These are phyloP conservation scores for Paedocypris micromegethes DNA, from an alignment of 2,797 vertebrate species.

Conservation along the genomic window DNA sequence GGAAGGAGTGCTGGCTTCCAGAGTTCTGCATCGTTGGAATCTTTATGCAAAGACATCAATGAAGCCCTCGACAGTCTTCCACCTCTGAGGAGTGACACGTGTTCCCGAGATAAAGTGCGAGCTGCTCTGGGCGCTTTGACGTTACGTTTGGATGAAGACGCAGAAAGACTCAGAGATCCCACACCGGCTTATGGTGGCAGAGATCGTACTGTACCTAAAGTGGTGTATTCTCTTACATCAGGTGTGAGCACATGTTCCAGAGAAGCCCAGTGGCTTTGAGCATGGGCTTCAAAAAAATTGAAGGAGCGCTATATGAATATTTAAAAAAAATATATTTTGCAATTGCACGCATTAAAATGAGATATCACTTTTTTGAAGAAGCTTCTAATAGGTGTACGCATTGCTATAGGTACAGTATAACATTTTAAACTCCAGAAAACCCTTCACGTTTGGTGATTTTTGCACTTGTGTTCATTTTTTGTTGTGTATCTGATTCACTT, in stretches of 20 bases:
- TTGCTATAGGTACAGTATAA: too few relatives aligned
- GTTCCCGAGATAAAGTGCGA: constrained; percentile 63
- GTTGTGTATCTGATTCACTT: not conserved
- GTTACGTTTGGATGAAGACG: constrained; percentile 46
- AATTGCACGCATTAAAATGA: constrained; percentile 1
- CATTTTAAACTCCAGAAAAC: not conserved
- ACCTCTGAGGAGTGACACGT: constrained; percentile 44
- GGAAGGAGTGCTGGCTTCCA: constrained; percentile 55
- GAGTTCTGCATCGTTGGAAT: constrained; percentile 58
- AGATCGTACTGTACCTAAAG: constrained; percentile 55
- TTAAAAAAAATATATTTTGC: constrained; percentile 8
- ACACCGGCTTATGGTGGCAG: constrained; percentile 15
- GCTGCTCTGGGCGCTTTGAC: constrained; percentile 66
- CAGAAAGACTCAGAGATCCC: constrained; percentile 40
- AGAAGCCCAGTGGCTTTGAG: constrained; percentile 78
- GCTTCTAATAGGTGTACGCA: too few relatives aligned
- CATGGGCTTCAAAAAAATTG: not conserved
- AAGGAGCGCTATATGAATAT: not conserved
- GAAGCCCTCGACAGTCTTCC: constrained; percentile 55
- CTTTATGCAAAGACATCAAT: constrained; percentile 59
- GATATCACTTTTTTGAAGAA: not conserved
- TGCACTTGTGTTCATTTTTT: constrained; percentile 18
- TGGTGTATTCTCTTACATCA: constrained; percentile 49
- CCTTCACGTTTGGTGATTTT: constrained; percentile 8
- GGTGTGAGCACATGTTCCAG: constrained; percentile 42